Evolutionary conservation across 2,888 invertebrate species (phyloP).

Genomic region (Metallyticus violacea): DNA sequence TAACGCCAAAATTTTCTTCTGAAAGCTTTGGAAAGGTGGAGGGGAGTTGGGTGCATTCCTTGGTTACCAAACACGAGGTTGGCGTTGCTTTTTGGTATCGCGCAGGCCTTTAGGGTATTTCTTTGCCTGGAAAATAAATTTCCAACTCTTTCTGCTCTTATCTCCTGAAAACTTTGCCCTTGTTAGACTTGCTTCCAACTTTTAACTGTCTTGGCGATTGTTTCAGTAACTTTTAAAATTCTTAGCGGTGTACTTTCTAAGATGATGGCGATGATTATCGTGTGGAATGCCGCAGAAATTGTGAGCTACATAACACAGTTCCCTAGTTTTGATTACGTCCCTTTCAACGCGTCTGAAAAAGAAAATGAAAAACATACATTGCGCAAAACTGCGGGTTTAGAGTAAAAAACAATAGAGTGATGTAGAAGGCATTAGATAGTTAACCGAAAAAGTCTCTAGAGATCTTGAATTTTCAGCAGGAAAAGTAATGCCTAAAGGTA

Average conservation of each 20-base stretch:
- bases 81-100: no score
- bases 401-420: no score
- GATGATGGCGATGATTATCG: not conserved
- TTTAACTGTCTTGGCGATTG: not conserved
- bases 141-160: conserved; percentile 2
- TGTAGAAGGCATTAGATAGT: no score
- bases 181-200: not conserved
- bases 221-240: conserved; percentile 3
- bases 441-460: no score
- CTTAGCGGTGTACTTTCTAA: not conserved
- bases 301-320: not conserved
- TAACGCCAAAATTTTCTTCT: no score
- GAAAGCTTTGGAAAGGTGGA: not conserved
- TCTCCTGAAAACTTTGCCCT: conserved; percentile 8
- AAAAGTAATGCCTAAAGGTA: no score
- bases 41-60: not conserved
- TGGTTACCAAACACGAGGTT: not conserved
- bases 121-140: conserved; percentile 4
- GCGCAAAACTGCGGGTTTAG: not conserved
- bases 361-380: no score
- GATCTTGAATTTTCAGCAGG: no score
- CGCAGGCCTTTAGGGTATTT: conserved; percentile 6
- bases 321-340: not conserved
- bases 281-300: not conserved
- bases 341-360: not conserved